These are phyloP conservation scores for Orthonyx spaldingii DNA, from an alignment of 2,113 vertebrate genomes.

Conservation along the genomic window DNA sequence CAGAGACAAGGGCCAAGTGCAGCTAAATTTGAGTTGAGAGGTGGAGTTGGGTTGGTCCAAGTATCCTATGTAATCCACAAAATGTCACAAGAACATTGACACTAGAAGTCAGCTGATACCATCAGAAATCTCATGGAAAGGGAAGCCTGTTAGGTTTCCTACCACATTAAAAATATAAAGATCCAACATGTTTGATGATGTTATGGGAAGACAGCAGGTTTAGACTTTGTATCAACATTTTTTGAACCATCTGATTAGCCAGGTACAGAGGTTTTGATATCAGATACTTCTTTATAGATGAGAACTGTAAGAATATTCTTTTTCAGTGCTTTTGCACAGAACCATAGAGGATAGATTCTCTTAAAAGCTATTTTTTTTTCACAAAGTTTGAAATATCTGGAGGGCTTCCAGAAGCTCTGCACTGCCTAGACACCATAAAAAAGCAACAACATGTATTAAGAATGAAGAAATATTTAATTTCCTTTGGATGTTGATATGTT, in stretches of 20 bases:
- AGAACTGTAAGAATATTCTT: neutral
- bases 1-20: neutral
- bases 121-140: neutral
- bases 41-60: neutral
- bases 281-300: neutral
- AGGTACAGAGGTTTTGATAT: neutral
- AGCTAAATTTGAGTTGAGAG: neutral
- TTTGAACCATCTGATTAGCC: neutral
- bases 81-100: neutral
- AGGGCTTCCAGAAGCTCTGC: neutral
- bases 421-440: neutral
- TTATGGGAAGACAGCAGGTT: neutral
- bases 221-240: neutral
- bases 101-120: neutral
- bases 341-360: neutral
- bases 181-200: too few species aligned
- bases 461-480: neutral
- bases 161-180: neutral
- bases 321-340: neutral
- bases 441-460: neutral
- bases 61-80: neutral
- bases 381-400: neutral
- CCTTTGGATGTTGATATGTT: neutral
- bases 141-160: neutral
- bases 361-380: neutral